Conservation (phyloP, 1,140 invertebrate species). For the Halesus radiatus region DNA sequence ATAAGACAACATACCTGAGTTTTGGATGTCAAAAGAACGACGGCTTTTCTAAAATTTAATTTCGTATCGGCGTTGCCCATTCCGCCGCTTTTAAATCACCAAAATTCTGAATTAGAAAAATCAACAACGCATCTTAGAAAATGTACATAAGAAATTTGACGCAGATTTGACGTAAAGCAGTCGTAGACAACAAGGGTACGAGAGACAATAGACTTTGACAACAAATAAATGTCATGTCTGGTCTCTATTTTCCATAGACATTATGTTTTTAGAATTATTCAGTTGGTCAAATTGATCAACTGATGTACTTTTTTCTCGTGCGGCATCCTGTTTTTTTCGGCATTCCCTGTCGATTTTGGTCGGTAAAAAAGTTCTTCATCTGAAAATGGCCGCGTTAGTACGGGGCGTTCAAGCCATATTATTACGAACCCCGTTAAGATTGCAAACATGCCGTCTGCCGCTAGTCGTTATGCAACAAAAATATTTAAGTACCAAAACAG, state of each 20-base stretch:
- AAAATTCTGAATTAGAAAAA: conserved; percentile 1
- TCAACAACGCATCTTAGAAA: conserved; percentile 41
- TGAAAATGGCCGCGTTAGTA: conserved; percentile 49
- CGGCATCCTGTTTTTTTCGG: conserved; percentile 24
- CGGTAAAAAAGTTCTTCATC: neutral
- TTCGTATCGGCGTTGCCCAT: conserved; percentile 99
- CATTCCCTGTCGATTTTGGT: conserved; percentile 2
- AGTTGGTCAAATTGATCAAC: neutral
- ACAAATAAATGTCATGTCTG: conserved; percentile 23
- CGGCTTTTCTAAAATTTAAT: conserved; percentile 96
- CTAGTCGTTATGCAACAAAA: conserved; percentile 41
- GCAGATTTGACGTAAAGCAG: conserved; percentile 44
- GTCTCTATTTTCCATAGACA: conserved; percentile 18
- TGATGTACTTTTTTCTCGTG: neutral
- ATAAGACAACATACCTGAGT: conserved; percentile 79
- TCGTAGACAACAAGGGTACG: conserved; percentile 39
- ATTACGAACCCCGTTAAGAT: conserved; percentile 25
- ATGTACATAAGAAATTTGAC: neutral
- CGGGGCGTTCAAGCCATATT: conserved; percentile 43
- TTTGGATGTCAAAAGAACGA: conserved; percentile 96
- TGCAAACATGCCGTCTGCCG: conserved; percentile 33
- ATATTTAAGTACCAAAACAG: conserved; percentile 21
- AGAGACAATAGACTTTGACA: conserved; percentile 24
- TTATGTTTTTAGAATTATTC: neutral
- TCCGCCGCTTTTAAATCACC: conserved; percentile 24